Conservation (phyloP, 2,888 invertebrate species). For the Cheilosia scutellata region DNA sequence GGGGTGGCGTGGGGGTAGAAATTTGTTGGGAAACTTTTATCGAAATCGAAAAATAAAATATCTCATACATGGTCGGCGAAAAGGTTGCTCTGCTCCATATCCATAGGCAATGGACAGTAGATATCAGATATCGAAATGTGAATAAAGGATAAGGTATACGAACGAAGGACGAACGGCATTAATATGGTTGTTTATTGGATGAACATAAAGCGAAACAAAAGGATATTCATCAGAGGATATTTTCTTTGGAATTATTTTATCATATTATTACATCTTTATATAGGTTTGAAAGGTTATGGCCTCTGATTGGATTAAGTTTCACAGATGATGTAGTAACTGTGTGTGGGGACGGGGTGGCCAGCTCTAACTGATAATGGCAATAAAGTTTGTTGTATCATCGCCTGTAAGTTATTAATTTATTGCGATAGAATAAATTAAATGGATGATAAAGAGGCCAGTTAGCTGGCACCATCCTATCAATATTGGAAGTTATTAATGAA, state of each 20-base stretch:
- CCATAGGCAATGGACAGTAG: slow-evolving; percentile 25
- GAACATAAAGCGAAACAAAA: slow-evolving; percentile 46
- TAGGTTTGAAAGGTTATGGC: slow-evolving; percentile 62
- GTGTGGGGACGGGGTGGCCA: background rate
- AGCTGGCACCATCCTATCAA: background rate
- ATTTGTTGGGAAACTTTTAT: slow-evolving; percentile 69
- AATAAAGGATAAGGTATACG: slow-evolving; percentile 46
- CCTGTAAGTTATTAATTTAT: slow-evolving; percentile 15
- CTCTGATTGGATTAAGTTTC: slow-evolving; percentile 61
- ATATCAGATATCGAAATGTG: slow-evolving; percentile 65
- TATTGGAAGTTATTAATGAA: slow-evolving; percentile 14
- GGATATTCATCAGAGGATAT: slow-evolving; percentile 52
- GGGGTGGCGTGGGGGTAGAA: background rate
- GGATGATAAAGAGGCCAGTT: too few species aligned
- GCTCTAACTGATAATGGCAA: slow-evolving; percentile 22
- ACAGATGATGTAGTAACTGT: slow-evolving; percentile 28
- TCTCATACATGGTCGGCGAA: slow-evolving; percentile 54
- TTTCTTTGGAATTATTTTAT: slow-evolving; percentile 61
- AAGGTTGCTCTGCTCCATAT: slow-evolving; percentile 32
- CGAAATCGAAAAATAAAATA: slow-evolving; percentile 65
- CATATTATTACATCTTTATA: slow-evolving; percentile 67
- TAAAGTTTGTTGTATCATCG: slow-evolving; percentile 38
- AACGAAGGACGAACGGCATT: slow-evolving; percentile 8
- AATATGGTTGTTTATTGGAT: slow-evolving; percentile 67
- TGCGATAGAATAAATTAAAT: slow-evolving; percentile 21